phyloP scores from a whole-genome alignment of 2,113 vertebrate species.

The Ammodytes dubius region DNA sequence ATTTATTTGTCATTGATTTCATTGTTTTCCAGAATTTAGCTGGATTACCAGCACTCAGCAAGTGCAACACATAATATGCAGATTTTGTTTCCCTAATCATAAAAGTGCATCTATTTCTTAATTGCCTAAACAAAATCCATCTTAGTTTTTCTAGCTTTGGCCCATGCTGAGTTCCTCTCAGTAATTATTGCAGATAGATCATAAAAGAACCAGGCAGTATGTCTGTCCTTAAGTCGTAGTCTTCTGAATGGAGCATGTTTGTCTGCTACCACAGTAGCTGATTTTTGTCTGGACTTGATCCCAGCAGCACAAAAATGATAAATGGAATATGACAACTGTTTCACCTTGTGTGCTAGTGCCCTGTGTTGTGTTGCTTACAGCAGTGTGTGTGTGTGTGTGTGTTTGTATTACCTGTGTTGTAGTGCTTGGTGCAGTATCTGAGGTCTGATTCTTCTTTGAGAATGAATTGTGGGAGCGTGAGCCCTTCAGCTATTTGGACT shows the following conservation, averaged over 20 bases:
- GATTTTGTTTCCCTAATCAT: no score
- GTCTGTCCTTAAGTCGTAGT: background rate
- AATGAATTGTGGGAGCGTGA: constrained; percentile 96
- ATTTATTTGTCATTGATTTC: no score
- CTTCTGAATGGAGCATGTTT: background rate
- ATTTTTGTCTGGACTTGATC: constrained; percentile 9
- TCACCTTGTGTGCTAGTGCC: constrained; percentile 1
- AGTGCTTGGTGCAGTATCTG: constrained; percentile 95
- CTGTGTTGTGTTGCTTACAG: background rate
- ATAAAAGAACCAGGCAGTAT: background rate
- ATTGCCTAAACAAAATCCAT: no score
- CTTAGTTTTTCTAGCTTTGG: no score
- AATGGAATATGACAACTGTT: constrained; percentile 33
- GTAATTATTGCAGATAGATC: no score
- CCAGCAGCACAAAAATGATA: constrained; percentile 3
- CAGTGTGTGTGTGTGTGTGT: constrained; percentile 24
- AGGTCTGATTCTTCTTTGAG: constrained; percentile 96
- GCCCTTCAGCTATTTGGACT: constrained; percentile 96
- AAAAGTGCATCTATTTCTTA: no score
- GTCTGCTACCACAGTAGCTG: background rate
- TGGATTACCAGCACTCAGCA: no score
- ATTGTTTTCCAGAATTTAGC: no score
- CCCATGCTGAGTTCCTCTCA: no score
- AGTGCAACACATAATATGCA: no score
- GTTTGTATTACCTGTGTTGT: constrained; percentile 92